Base-by-base conservation (phyloP, 2,888 invertebrate genomes). In the Lycia hirtaria region DNA sequence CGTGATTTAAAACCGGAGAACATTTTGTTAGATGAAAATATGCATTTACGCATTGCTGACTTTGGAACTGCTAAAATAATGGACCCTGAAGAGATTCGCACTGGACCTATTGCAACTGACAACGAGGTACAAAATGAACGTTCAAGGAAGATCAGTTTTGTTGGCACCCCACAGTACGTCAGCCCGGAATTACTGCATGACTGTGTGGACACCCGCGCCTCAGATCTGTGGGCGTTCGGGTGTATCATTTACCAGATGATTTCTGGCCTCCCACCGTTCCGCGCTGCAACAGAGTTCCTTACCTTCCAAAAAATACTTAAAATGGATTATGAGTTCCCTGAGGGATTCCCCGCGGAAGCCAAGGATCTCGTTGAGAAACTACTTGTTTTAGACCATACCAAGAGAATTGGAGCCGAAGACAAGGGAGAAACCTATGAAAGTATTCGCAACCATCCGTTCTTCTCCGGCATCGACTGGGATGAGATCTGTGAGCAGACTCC, bases 1-100 rank as follows among this genome's bases (percentile, higher is more conserved):
- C 95, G 98, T 57, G 99, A 99, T 88, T 93, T 99, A 71, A 99
- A 99, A 84, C 99, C 99, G 4, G 98, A 99, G 88, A 99, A 99
- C 91, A 98, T 99, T 72, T 93, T 99, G 44, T 92, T 99, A 68
- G 97, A 97, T 87, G 97, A 98, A 81, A 95, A 96, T 72, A 98
- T 99, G 96, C 99, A 99, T 89, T 96, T 99, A 67, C 94, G 97
- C 76, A 96, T 99, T 61, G 98, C 98, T 37, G 99, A 99, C 88
- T 99, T 99, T 87, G 99, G 99, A 43, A 98, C 98, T 49, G 97
- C 98, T 1, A 98, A 98, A 89, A 96, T 98, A 66, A 86, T 97
- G 67, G 83, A 87, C 40, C 84, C 83, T 28, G 85, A 90, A 65
- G 84, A 82, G 63, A 79, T 82, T 52, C 68, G 78, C 54, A 70